Evolutionary conservation across 2,888 invertebrate genomes (phyloP), one percentile per base, ranked within the genome.

Genomic region (Ecdyonurus torrentis): DNA sequence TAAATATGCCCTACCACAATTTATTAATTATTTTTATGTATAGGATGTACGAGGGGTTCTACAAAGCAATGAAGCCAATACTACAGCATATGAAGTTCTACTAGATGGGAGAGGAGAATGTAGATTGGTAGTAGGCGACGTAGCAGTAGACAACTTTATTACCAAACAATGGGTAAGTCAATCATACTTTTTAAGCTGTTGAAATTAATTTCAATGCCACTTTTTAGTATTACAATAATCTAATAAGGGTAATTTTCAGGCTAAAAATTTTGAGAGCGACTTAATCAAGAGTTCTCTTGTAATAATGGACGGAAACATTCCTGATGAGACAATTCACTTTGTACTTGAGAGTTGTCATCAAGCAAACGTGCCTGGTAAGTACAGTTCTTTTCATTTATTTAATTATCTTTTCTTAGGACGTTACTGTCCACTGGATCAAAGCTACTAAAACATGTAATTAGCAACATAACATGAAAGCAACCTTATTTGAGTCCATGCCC

Each of bases 271-370:
- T 70, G 78, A 82, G 63, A 71, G 80, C 0, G 70, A 80, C 1
- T 76, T 95, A 24, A 75, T 78, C 66, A 72, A 75, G 10, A 81
- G 90, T 0, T 85, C 90, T 0, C 74, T 95, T 25, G 80, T 97
- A 10, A 78, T 94, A 22, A 74, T 95, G 62, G 97, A 97, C 74
- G 91, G 87, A 7, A 97, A 97, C 76, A 72, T 90, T 58, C 81
- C 87, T 0, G 70, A 81, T 58, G 75, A 81, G 23, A 82, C 91
- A 0, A 84, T 94, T 70, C 76, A 79, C 67, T 76, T 79, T 60
- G 74, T 84, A 23, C 72, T 91, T 61, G 72, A 80, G 64, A 71
- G 87, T 19, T 87, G 90, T 58, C 69, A 75, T 10, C 71, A 78
- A 58, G 73, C 83, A 64, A 71, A 80, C 52, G 82, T 86, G 70